A percentile compares a stretch with the other conserved stretches of the same genome.
Evolutionary conservation across 92 coral and sea anemone genomes (phyloP).

Genomic region (Palythoa grandiflora): DNA sequence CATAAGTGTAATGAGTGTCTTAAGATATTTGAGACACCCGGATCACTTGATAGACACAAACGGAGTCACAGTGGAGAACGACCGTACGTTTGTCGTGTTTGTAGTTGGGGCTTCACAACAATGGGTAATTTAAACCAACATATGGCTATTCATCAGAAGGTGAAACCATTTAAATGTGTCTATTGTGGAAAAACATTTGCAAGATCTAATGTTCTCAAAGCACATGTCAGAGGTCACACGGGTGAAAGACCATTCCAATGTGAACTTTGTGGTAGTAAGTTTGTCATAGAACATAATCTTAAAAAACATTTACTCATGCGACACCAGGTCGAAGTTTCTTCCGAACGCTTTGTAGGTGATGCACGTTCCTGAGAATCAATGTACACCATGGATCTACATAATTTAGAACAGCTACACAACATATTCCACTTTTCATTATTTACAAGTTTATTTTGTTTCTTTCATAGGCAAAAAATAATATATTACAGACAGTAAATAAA

Average conservation of each 20-base stretch:
- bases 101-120: constrained; percentile 92
- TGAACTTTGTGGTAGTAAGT: constrained; percentile 88
- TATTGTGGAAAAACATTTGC: constrained; percentile 95
- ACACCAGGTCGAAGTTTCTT: constrained; percentile 66
- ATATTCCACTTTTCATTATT: too few species aligned
- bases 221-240: constrained; percentile 92
- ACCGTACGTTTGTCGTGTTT: constrained; percentile 87
- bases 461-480: too few species aligned
- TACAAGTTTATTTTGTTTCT: too few species aligned
- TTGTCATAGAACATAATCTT: constrained; percentile 84
- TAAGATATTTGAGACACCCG: constrained; percentile 88
- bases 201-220: constrained; percentile 92
- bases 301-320: constrained; percentile 88
- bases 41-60: constrained; percentile 81
- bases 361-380: constrained; percentile 18
- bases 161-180: constrained; percentile 91
- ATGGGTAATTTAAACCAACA: constrained; percentile 92
- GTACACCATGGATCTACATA: background rate
- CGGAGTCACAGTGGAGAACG: constrained; percentile 89
- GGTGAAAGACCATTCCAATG: constrained; percentile 94
- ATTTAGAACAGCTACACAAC: background rate
- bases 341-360: constrained; percentile 21
- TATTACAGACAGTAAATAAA: too few species aligned
- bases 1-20: constrained; percentile 74
- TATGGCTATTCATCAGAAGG: constrained; percentile 91